phyloP scores from a whole-genome alignment of 2,113 vertebrate species.

The Ailurus styani region DNA sequence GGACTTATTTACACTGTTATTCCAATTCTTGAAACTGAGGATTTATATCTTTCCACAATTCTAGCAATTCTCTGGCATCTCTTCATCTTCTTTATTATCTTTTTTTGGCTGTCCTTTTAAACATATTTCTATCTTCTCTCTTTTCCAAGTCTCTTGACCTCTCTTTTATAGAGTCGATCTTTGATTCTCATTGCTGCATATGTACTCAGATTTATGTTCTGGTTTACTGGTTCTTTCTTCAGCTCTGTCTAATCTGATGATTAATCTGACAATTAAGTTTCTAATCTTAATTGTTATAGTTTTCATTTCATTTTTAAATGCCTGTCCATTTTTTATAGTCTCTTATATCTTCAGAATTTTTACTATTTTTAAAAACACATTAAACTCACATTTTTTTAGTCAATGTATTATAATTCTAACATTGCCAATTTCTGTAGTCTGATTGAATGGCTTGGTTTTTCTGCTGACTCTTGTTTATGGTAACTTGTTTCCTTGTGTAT shows the following conservation, averaged over 20 bases:
- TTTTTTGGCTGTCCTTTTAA: neutral
- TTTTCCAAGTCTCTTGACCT: neutral
- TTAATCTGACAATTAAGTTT: neutral
- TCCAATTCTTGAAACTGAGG: neutral
- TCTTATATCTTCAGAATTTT: constrained; percentile 7
- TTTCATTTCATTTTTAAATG: neutral
- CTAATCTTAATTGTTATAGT: neutral
- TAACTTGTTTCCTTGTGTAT: neutral
- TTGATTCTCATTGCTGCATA: neutral
- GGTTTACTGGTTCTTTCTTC: neutral
- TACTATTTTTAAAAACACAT: neutral
- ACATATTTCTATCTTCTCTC: neutral
- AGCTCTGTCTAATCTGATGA: neutral
- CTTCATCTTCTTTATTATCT: neutral
- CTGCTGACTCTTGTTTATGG: neutral
- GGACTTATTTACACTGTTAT: neutral
- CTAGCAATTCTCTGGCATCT: neutral
- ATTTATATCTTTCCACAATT: neutral
- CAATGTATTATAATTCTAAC: neutral
- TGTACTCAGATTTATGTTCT: neutral
- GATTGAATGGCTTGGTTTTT: neutral
- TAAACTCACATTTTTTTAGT: neutral
- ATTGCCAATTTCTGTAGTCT: neutral
- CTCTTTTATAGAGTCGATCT: neutral
- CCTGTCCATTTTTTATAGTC: neutral